These are phyloP conservation scores for Xenentodon cancila DNA, from an alignment of 2,797 vertebrate species.

Conservation along the genomic window DNA sequence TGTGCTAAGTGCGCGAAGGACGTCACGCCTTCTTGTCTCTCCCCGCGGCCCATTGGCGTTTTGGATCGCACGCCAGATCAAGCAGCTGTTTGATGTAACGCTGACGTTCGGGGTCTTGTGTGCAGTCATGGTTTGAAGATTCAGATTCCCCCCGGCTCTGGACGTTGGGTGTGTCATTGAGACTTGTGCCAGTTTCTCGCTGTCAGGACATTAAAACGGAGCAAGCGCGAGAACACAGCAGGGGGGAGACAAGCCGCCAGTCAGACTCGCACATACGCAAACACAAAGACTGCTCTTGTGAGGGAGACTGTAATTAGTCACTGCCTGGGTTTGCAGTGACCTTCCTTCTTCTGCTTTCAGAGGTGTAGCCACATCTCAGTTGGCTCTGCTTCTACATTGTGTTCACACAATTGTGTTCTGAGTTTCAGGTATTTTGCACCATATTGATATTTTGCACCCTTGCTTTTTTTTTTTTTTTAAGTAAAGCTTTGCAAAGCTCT, in stretches of 20 bases:
- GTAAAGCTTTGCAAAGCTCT: conserved; percentile 1
- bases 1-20: conserved; percentile 6
- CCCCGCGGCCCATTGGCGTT: conserved; percentile 17
- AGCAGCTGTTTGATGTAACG: conserved; percentile 15
- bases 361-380: conserved; percentile 15
- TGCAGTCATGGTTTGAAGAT: neutral
- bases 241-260: conserved; percentile 56
- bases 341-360: conserved; percentile 48
- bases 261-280: conserved; percentile 22
- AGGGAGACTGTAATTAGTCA: conserved; percentile 54
- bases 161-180: conserved; percentile 39
- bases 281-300: conserved; percentile 40
- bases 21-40: conserved; percentile 8
- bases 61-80: conserved; percentile 29
- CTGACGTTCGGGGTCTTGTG: conserved; percentile 7
- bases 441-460: conserved; percentile 10
- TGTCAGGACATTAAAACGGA: conserved; percentile 57
- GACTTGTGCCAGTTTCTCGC: conserved; percentile 46
- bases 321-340: conserved; percentile 49
- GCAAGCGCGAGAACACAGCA: conserved; percentile 54
- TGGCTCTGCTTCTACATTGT: conserved; percentile 6
- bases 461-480: neutral
- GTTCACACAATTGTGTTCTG: conserved; percentile 20
- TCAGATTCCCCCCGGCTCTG: conserved; percentile 42
- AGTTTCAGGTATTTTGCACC: conserved; percentile 1